Conservation (phyloP, 2,113 vertebrate species). For the Megaleporinus macrocephalus region DNA sequence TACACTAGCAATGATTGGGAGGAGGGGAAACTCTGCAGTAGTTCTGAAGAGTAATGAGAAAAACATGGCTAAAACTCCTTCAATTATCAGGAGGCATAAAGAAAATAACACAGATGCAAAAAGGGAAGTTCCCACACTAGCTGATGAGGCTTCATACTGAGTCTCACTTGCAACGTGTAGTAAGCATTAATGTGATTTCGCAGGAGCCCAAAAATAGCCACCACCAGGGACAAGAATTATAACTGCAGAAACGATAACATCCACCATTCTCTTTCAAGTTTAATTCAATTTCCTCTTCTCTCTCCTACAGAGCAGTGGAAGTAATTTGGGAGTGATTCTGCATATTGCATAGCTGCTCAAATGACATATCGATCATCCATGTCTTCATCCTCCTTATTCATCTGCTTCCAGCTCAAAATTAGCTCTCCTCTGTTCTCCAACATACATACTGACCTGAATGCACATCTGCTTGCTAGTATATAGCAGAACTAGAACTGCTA, state of each 20-base stretch:
- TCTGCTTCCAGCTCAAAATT: constrained; percentile 16
- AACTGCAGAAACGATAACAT: constrained; percentile 38
- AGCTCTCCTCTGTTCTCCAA: not conserved
- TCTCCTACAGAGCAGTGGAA: constrained; percentile 21
- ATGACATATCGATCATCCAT: constrained; percentile 38
- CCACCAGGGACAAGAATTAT: constrained; percentile 9
- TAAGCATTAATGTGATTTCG: not conserved
- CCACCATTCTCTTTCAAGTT: constrained; percentile 9
- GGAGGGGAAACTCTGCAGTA: not conserved
- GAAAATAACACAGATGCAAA: not conserved
- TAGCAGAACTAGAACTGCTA: not conserved
- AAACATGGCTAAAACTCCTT: not conserved
- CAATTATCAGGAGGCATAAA: not conserved
- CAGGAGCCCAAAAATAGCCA: constrained; percentile 26
- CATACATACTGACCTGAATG: not conserved
- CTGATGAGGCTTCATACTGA: no score
- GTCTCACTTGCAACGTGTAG: not conserved
- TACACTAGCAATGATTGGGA: not conserved
- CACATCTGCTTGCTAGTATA: not conserved
- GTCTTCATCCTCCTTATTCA: constrained; percentile 24
- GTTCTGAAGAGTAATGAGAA: not conserved
- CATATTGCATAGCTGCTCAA: constrained; percentile 22
- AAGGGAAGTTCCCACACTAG: not conserved
- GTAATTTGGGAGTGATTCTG: not conserved
- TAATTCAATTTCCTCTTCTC: constrained; percentile 43